Base-by-base conservation (phyloP, 1,140 invertebrate genomes). In the Leptinotarsa lineolata region DNA sequence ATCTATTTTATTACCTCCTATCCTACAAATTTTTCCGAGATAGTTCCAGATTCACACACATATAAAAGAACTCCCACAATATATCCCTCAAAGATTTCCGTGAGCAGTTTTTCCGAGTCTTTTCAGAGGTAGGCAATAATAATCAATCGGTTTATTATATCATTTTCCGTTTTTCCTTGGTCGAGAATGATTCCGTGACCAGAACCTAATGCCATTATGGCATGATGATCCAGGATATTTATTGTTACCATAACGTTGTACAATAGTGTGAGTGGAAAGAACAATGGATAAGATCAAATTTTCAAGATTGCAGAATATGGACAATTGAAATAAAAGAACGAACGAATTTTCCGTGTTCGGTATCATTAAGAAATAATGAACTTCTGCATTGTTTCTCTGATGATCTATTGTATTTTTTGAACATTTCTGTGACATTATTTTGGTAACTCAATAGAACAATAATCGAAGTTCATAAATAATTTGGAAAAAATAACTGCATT, bases 81-180 rank as follows among this genome's bases (percentile, higher is more conserved):
- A 54, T 18, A 54, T n/a, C 48, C n/a, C 48, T 18, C 13, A 18
- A 54, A 54, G 13, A 54, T 54, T 54, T 54, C 15, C 48, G 48
- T 54, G 48, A 54, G 30, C 30, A 11, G 30, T 39, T 39, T 39
- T 39, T 39, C 30, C 30, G 8, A 39, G 48, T 54, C n/a, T 18
- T 54, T 54, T 54, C 48, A 54, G 48, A 54, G 48, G 48, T 54
- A 16, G 48, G 48, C 48, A 54, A 54, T 54, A 54, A 54, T 15
- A 54, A 54, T 54, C 48, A 54, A 54, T 54, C 48, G 48, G 48
- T 54, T 54, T 54, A 54, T 54, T 54, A 54, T 54, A 54, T 54
- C 48, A 54, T 18, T 18, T 18, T 54, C n/a, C 48, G 30, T 11
- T 54, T 54, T 8, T 54, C 48, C 6, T 18, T 13, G 48, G 48